Evolutionary conservation across 2,113 vertebrate genomes (phyloP).

Genomic region (Paraplagusia blochii): DNA sequence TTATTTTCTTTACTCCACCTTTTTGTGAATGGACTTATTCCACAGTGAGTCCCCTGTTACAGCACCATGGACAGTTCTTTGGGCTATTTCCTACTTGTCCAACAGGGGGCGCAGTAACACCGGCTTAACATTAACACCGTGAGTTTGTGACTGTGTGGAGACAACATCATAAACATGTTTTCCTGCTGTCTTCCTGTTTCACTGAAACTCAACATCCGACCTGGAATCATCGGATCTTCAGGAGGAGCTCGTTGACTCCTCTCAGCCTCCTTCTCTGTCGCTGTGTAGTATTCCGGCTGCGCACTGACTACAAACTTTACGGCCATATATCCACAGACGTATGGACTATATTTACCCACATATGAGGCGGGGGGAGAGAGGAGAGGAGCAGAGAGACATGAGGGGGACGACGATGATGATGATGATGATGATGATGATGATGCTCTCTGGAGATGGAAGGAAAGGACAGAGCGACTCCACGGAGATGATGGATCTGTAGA

Average conservation of each 20-base stretch:
- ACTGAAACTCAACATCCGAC: background rate
- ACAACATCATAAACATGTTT: conserved; percentile 9
- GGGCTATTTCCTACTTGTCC: background rate
- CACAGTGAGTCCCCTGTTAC: conserved; percentile 13
- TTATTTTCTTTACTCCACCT: too few species aligned
- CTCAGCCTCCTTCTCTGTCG: background rate
- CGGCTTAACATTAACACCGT: background rate
- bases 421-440: conserved; percentile 26
- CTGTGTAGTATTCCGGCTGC: conserved; percentile 34
- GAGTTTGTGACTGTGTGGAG: background rate
- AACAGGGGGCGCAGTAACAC: conserved; percentile 57
- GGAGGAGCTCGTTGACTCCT: background rate
- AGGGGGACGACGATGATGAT: conserved; percentile 16
- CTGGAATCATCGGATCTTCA: background rate
- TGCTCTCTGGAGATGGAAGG: conserved; percentile 5
- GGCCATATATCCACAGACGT: conserved; percentile 11
- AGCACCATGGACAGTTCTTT: conserved; percentile 66
- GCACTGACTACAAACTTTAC: conserved; percentile 48
- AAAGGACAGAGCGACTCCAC: background rate
- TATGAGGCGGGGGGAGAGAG: conserved; percentile 7
- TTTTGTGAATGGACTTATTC: too few species aligned
- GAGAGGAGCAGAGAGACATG: conserved; percentile 22
- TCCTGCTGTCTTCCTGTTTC: background rate
- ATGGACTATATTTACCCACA: background rate
- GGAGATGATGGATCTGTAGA: background rate